These are phyloP conservation scores for Gallinago nigripennis DNA, from an alignment of 2,797 vertebrate species.

Conservation along the genomic window DNA sequence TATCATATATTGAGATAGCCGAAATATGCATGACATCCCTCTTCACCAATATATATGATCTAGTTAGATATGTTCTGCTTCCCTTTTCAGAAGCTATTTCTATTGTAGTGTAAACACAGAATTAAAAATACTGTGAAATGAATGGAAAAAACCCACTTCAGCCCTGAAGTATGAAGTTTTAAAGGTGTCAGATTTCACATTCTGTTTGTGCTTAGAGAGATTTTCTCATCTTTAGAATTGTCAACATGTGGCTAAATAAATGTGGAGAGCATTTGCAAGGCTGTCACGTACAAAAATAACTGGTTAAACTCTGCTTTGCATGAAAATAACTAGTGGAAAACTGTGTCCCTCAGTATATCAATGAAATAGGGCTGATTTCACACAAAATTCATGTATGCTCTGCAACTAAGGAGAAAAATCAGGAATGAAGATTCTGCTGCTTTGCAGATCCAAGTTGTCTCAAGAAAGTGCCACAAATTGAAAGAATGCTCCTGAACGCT, in stretches of 20 bases:
- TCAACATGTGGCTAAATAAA: not conserved
- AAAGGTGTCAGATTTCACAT: not conserved
- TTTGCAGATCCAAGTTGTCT: not conserved
- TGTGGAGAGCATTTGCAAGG: not conserved
- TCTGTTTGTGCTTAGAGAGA: not conserved
- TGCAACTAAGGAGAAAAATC: not conserved
- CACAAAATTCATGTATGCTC: not conserved
- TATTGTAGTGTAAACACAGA: not conserved
- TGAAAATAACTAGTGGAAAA: not conserved
- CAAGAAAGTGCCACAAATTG: not conserved
- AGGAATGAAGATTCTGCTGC: not conserved
- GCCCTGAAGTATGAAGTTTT: not conserved
- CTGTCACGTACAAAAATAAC: not conserved
- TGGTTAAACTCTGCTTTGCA: not conserved
- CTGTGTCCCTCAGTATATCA: accelerated
- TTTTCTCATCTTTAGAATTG: not conserved
- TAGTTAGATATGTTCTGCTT: not conserved
- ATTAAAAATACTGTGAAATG: not conserved
- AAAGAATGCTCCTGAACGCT: not conserved
- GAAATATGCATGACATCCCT: not conserved
- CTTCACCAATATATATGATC: not conserved
- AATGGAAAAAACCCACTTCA: not conserved
- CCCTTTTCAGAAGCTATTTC: not conserved
- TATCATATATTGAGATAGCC: not conserved
- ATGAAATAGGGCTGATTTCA: not conserved